These are phyloP conservation scores for Brachionus koreanus DNA, from an alignment of 1,140 invertebrate species.

Conservation along the genomic window DNA sequence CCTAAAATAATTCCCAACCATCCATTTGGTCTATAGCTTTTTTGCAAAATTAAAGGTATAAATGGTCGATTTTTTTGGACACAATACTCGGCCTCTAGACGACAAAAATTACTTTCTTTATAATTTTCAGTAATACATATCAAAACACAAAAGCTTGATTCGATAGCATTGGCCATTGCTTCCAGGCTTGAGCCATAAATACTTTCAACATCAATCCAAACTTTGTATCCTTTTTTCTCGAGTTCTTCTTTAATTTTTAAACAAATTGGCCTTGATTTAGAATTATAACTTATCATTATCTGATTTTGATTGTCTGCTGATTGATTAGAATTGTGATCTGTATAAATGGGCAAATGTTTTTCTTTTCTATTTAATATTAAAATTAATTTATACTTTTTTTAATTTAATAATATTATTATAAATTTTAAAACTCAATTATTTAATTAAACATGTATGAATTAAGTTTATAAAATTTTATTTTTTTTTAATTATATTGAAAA, in stretches of 20 bases:
- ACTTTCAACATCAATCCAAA: constrained; percentile 49
- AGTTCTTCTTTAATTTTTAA: constrained; percentile 2
- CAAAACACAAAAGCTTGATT: constrained; percentile 52
- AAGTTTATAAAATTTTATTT: too few species aligned
- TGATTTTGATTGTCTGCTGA: neutral
- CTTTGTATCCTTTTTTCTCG: constrained; percentile 8
- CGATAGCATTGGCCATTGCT: constrained; percentile 57
- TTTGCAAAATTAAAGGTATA: constrained; percentile 51
- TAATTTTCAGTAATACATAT: constrained; percentile 55
- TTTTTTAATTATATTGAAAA: too few species aligned
- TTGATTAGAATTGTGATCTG: neutral
- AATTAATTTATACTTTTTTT: too few species aligned
- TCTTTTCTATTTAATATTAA: too few species aligned
- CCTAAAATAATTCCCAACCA: constrained; percentile 56
- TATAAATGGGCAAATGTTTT: too few species aligned
- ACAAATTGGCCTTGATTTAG: neutral
- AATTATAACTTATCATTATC: constrained; percentile 34
- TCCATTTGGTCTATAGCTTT: constrained; percentile 50
- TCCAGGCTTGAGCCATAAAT: constrained; percentile 51
- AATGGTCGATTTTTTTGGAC: constrained; percentile 50
- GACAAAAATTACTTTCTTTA: constrained; percentile 55
- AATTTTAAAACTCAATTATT: too few species aligned
- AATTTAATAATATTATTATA: too few species aligned
- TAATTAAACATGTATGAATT: too few species aligned
- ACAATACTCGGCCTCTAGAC: constrained; percentile 53